These are phyloP conservation scores for Crepidodera aurea DNA, from an alignment of 2,888 invertebrate species.

Conservation along the genomic window DNA sequence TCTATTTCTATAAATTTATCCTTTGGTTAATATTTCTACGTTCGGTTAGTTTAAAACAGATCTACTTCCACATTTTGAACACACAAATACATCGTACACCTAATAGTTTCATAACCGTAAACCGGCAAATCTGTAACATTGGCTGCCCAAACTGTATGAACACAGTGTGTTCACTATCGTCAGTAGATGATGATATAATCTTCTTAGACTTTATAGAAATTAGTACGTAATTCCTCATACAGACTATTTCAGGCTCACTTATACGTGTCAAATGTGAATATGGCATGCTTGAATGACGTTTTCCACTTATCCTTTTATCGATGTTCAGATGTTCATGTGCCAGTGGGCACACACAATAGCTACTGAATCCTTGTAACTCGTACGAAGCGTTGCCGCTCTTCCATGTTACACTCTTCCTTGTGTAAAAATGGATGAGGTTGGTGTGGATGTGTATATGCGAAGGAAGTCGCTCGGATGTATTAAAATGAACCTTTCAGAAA, in stretches of 20 bases:
- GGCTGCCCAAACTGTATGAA: slow-evolving; percentile 29
- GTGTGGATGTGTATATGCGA: slow-evolving; percentile 11
- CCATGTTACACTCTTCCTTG: slow-evolving; percentile 16
- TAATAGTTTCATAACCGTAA: slow-evolving; percentile 1
- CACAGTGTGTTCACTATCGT: slow-evolving; percentile 14
- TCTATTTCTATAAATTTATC: slow-evolving; percentile 2
- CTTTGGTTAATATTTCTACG: slow-evolving; percentile 13
- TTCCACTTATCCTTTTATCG: slow-evolving; percentile 35
- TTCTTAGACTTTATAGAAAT: slow-evolving; percentile 30
- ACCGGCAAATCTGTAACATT: neutral
- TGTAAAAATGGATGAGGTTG: slow-evolving; percentile 18
- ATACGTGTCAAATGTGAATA: slow-evolving; percentile 34
- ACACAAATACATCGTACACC: slow-evolving; percentile 7
- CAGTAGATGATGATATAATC: slow-evolving; percentile 27
- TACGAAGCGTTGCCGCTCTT: neutral
- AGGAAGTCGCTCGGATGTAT: slow-evolving; percentile 18
- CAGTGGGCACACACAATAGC: slow-evolving; percentile 30
- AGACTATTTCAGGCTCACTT: slow-evolving; percentile 31
- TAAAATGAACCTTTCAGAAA: neutral
- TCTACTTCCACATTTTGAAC: slow-evolving; percentile 24
- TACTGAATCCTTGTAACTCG: slow-evolving; percentile 26
- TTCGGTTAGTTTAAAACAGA: slow-evolving; percentile 8
- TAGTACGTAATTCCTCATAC: slow-evolving; percentile 32
- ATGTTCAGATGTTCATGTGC: slow-evolving; percentile 33
- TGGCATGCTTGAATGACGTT: slow-evolving; percentile 30